Evolutionary conservation across 2,888 invertebrate genomes (phyloP).

Genomic region (Eristalis pertinax): DNA sequence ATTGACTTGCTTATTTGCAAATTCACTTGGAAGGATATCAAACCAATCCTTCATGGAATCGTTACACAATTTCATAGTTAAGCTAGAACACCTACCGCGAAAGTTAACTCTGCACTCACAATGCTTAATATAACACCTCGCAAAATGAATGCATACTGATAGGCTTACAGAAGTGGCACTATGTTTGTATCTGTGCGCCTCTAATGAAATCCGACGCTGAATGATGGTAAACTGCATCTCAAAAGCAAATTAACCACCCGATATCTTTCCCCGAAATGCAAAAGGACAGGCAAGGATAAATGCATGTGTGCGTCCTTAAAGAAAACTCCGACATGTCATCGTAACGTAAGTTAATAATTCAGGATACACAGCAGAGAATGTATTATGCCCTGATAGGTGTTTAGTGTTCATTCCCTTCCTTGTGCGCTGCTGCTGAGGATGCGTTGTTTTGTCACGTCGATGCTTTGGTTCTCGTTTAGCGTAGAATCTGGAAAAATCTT

Average conservation of each 20-base stretch:
- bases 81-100: not conserved
- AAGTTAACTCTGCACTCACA: constrained; percentile 24
- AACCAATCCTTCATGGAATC: constrained; percentile 12
- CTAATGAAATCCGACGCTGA: constrained; percentile 45
- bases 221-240: constrained; percentile 35
- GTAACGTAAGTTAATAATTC: constrained; percentile 50
- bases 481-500: constrained; percentile 35
- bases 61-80: constrained; percentile 18
- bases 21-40: constrained; percentile 39
- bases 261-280: not conserved
- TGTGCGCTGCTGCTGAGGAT: constrained; percentile 7
- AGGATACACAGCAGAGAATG: constrained; percentile 25
- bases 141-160: constrained; percentile 51
- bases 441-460: constrained; percentile 54
- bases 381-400: constrained; percentile 34
- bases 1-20: constrained; percentile 41
- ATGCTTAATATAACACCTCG: constrained; percentile 41
- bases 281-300: constrained; percentile 6
- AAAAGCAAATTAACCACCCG: constrained; percentile 18
- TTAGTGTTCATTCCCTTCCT: constrained; percentile 40
- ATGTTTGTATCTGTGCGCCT: not conserved
- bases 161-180: constrained; percentile 35
- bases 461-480: not conserved
- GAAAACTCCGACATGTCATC: constrained; percentile 43
- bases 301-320: constrained; percentile 20